Evolutionary conservation across 2,888 invertebrate species (phyloP), one percentile per base, ranked within the genome.

Genomic region (Drosophila melanosoma): DNA sequence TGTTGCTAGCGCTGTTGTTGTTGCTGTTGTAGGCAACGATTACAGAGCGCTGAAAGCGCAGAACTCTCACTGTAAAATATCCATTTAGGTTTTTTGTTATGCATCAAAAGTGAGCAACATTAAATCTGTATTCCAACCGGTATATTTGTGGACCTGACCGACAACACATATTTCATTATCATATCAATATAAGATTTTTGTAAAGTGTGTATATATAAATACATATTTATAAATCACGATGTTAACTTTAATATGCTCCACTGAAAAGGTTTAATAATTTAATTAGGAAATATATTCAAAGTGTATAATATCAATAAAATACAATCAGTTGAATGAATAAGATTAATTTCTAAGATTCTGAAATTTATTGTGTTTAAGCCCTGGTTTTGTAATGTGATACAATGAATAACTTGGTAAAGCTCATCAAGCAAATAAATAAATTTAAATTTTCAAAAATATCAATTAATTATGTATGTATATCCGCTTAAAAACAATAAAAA

Each of bases 61-160:
- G 62, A 78, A 76, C 76, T 79, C 78, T 76, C 78, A 76, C 81
- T 73, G 65, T 49, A 64, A 36, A 42, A 58, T 53, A 35, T 32
- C 36, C 49, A 66, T 53, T 42, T 63, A 60, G 20, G 1, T 17
- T 57, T 64, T 74, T 61, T 38, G 65, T 61, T 63, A 52, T 64
- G 36, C 61, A 42, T 65, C 33, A 74, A 29, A 63, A 38, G 33
- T 29, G 36, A 73, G 45, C 49, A 72, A 38, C 59, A 42, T 63
- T 33, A 45, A 52, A 52, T 53, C 68, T 68, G 26, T 23, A 38
- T 57, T 67, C 64, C 64, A 60, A 48, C 33, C 49, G 61, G 49
- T 53, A 49, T 60, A 60, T 82, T 79, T 79, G 73, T 69, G 20
- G 69, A 49, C 79, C 71, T 64, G 62, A 48, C 56, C 52, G 62